Base-by-base conservation (phyloP, 2,113 vertebrate species). In the Ciconia stormi region DNA sequence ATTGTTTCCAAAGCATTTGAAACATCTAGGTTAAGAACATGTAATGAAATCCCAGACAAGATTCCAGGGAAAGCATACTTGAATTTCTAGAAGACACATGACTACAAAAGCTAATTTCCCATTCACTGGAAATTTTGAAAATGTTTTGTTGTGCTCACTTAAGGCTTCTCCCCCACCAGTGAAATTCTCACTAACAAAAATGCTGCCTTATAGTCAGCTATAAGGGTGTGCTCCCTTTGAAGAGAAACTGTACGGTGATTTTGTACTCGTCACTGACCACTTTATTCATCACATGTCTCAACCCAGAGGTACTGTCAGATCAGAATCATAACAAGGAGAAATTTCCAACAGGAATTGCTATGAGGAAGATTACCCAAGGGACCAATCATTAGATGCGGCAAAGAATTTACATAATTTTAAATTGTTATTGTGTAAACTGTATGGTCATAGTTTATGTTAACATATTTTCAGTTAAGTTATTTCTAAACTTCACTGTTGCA, bases 1-100 rank as follows among this genome's bases (percentile, higher is more conserved):
- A 88, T 86, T 92, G 80, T 89, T 95, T 92, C 59, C 71, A 91
- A 96, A 95, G 59, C 59, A 87, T 92, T 86, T 95, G 76, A 90
- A 93, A 83, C 59, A 96, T 84, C 83, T 94, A 76, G n/a, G 30
- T 81, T 73, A 96, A 89, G 50, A 42, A 70, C 58, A 69, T 22
- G 46, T 44, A 69, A 92, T 90, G 82, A 92, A 95, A 95, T 58
- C 55, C 50, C 53, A 62, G 32, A 95, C 32, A 70, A 78, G 40
- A 90, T 80, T 95, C 71, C 79, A 87, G 21, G 38, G 32, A 44
- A 92, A 85, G n/a, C 38, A 50, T 21, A 36, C 55, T 71, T 77
- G 40, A 73, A 84, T 94, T 96, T 90, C 87, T 78, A 76, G 88
- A 94, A 91, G 65, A 82, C 56, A 63, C 15, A 11, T 53, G 71